Evolutionary conservation across 2,113 vertebrate genomes (phyloP), one percentile per base, ranked within the genome.

Genomic region (Fukomys damarensis): DNA sequence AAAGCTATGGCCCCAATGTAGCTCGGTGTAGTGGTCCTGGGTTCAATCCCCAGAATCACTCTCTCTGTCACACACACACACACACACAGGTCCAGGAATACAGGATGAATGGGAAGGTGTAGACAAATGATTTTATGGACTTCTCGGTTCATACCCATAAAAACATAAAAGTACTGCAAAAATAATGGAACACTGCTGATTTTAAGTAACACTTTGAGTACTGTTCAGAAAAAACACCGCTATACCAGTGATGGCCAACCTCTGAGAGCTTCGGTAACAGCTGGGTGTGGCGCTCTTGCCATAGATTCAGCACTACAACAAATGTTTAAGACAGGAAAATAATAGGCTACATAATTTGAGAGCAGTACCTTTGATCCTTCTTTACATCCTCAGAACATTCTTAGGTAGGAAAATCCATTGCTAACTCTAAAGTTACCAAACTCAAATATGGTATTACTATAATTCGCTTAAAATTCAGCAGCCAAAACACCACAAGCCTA

Each of bases 341-440:
- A 49, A 85, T 6, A 38, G 56, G 52, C 26, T 83, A 95, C 10
- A 43, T 76, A 86, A 96, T 84, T 92, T 89, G 70, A 95, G 24
- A 82, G 61, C 19, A 74, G 12, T 59, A 63, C 43, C 32, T 92
- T 35, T 54, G 30, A 82, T 84, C 79, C 19, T 70, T 88, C 58
- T 84, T 92, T 91, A 74, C 28, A 80, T 54, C 46, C 84, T 77
- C 46, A 65, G 49, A 91, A 96, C 41, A 46, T 56, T 77, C 85
- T 28, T 49, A 84, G 26, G 68, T 16, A 94, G 24, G 41, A 94
- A 96, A 96, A 95, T 13, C 59, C 24, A 92, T 17, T 82, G 54
- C 79, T 94, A 86, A 93, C 76, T 86, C 46, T 81, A 32, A 94
- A 85, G 79, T 76, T n/a, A 97, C 61, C 84, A 93, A 96, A 95